Percentiles rank a stretch among this genome's conserved stretches.
Conservation (phyloP, 2,888 invertebrate genomes). For the Macrophya alboannulata region DNA sequence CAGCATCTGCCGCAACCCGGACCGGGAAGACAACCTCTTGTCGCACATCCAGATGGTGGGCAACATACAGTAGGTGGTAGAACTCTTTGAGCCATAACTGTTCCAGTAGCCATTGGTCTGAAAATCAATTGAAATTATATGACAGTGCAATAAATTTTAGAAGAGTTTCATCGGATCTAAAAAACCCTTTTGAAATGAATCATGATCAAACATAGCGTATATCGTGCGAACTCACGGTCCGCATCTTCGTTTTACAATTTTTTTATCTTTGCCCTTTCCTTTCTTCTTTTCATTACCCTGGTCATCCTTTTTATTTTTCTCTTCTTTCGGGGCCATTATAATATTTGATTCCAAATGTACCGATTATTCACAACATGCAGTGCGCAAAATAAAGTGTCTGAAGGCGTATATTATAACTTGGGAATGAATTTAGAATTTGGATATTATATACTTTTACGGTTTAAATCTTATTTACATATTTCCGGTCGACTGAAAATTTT, state of each 20-base stretch:
- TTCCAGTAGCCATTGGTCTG: constrained; percentile 53
- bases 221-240: constrained; percentile 22
- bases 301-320: constrained; percentile 29
- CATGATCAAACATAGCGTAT: not conserved
- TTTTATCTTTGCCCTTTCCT: constrained; percentile 38
- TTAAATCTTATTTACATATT: constrained; percentile 8
- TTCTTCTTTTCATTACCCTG: constrained; percentile 28
- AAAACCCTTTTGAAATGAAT: not conserved
- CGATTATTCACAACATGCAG: not conserved
- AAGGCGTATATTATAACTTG: not conserved
- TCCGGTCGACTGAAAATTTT: not conserved
- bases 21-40: constrained; percentile 58
- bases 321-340: constrained; percentile 42
- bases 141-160: not conserved
- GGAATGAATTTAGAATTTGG: constrained; percentile 28
- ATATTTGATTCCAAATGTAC: not conserved
- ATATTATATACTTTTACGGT: not conserved
- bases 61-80: constrained; percentile 59
- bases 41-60: constrained; percentile 54
- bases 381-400: not conserved
- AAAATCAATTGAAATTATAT: not conserved
- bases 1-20: constrained; percentile 60
- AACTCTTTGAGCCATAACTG: constrained; percentile 59
- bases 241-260: constrained; percentile 11
- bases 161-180: not conserved